Percentiles rank a stretch among this genome's conserved stretches.
These are phyloP conservation scores for Sphaeridia pumilis DNA, from an alignment of 2,888 invertebrate species.

Conservation along the genomic window DNA sequence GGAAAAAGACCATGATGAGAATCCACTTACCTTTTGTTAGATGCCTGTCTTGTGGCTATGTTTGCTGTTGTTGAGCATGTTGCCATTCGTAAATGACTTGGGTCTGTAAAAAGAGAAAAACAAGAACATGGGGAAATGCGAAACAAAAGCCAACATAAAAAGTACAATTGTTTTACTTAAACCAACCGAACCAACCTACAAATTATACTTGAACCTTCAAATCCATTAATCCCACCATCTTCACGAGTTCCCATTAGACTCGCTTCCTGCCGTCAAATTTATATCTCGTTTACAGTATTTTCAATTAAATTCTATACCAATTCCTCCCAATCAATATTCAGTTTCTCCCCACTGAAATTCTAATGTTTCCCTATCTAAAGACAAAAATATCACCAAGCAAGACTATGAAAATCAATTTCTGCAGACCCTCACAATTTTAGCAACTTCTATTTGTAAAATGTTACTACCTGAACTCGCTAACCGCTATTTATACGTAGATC, in stretches of 20 bases:
- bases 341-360: too few relatives aligned
- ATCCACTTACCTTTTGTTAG: slow-evolving; percentile 35
- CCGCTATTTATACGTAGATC: too few relatives aligned
- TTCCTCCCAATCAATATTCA: too few relatives aligned
- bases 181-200: slow-evolving; percentile 15
- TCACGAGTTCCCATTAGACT: slow-evolving; percentile 30
- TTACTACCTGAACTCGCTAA: too few relatives aligned
- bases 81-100: slow-evolving; percentile 37
- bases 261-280: slow-evolving; percentile 21
- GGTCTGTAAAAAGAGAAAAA: slow-evolving; percentile 28
- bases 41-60: slow-evolving; percentile 25
- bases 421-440: too few relatives aligned
- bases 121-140: slow-evolving; percentile 2
- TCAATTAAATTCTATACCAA: too few relatives aligned
- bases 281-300: neutral
- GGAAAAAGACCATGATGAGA: neutral
- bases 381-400: too few relatives aligned
- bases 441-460: too few relatives aligned
- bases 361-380: too few relatives aligned
- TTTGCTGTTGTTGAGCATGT: slow-evolving; percentile 37
- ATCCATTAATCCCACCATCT: slow-evolving; percentile 14
- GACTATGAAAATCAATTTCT: too few relatives aligned
- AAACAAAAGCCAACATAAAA: slow-evolving; percentile 16
- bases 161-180: slow-evolving; percentile 28
- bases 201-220: too few relatives aligned